Evolutionary conservation across 2,113 vertebrate species (phyloP), one percentile per base, ranked within the genome.

Genomic region (Thinocorus orbignyianus): DNA sequence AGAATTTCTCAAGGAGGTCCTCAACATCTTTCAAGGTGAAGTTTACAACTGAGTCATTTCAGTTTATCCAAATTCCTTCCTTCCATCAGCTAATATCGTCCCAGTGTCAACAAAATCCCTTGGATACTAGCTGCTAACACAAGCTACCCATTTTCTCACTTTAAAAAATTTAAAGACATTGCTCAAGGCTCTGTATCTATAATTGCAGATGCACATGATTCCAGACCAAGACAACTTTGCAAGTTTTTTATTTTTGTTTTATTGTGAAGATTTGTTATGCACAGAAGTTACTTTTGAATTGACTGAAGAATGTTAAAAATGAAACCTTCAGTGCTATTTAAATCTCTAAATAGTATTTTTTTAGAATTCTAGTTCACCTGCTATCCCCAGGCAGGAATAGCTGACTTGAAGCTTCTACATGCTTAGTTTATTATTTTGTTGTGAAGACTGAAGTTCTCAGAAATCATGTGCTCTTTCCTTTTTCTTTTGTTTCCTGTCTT

Each of bases 391-490:
- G 64, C 80, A 94, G 48, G 72, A 92, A 88, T 61, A 93, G 86
- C 42, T 88, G 51, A 93, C 78, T 7, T 88, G 39, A 49, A 48
- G 35, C 39, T 90, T 90, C 64, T 64, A 55, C 24, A 64, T n/a
- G 17, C 42, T 86, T 86, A 96, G 60, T 60, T 81, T 93, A 88
- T 78, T 86, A 90, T 93, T 93, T 93, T 92, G 39, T 58, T 83
- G 46, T 54, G 52, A 93, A 86, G 54, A 80, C 24, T 60, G 54
- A 80, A 77, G 46, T 92, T 94, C 51, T 82, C 60, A 64, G 76
- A 88, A 96, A 93, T 81, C 78, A 92, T 14, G 66, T 9, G 51
- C 37, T 83, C 51, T 77, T 70, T 77, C 10, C 39, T 77, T 88
- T 88, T 87, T 70, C 71, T 82, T 49, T 37, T 86, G 37, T 86